phyloP scores from a whole-genome alignment of 1,140 invertebrate genomes.

The Diprion similis region DNA sequence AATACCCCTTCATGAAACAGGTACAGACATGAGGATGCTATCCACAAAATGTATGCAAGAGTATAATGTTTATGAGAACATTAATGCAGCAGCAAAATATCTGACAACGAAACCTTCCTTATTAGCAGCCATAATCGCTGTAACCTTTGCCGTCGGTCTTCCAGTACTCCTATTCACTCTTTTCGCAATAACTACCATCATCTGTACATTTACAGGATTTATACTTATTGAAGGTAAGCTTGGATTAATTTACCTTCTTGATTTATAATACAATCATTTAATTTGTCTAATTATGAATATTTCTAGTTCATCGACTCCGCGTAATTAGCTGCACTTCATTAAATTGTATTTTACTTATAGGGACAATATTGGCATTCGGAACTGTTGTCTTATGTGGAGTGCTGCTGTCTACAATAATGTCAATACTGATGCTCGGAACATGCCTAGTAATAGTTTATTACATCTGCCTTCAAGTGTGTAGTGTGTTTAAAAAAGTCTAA shows the following conservation, averaged over 20 bases:
- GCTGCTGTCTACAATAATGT: slow-evolving; percentile 20
- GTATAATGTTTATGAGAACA: slow-evolving; percentile 19
- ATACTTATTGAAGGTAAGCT: slow-evolving; percentile 25
- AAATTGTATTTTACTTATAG: slow-evolving; percentile 8
- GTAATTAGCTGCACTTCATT: too few relatives aligned
- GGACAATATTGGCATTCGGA: slow-evolving; percentile 24
- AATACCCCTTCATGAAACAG: slow-evolving; percentile 8
- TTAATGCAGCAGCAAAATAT: slow-evolving; percentile 18
- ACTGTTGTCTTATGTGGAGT: slow-evolving; percentile 24
- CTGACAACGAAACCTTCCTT: slow-evolving; percentile 25
- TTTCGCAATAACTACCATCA: slow-evolving; percentile 24
- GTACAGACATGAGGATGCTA: slow-evolving; percentile 18
- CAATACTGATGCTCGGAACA: slow-evolving; percentile 20
- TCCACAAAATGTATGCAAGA: slow-evolving; percentile 24
- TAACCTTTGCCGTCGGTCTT: slow-evolving; percentile 17
- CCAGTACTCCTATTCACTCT: slow-evolving; percentile 23
- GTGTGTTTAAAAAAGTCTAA: not conserved
- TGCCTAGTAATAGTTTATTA: slow-evolving; percentile 16
- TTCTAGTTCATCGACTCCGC: slow-evolving; percentile 5
- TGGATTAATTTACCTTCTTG: not conserved
- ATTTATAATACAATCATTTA: not conserved
- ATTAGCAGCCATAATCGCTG: slow-evolving; percentile 16
- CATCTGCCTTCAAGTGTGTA: not conserved
- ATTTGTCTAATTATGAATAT: not conserved
- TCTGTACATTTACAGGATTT: slow-evolving; percentile 27